Conservation (phyloP, 2,888 invertebrate genomes). For the Drosophila bunnanda region DNA sequence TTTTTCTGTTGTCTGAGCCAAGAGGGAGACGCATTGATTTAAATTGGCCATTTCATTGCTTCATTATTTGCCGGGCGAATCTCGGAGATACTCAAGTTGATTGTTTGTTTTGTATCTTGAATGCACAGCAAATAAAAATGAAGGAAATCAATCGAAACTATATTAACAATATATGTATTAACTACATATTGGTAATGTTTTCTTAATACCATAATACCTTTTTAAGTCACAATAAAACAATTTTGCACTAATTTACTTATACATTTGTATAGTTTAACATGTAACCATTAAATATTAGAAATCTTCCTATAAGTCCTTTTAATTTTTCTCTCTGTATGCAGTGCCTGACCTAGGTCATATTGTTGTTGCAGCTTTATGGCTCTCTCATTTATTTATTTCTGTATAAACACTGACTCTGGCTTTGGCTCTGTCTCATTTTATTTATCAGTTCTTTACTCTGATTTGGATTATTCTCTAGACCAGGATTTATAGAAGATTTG, state of each 20-base stretch:
- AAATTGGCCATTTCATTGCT: conserved; percentile 72
- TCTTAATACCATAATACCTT: neutral
- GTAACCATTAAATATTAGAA: neutral
- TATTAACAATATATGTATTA: neutral
- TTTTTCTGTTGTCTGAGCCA: conserved; percentile 25
- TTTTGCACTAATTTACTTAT: no score
- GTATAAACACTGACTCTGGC: conserved; percentile 30
- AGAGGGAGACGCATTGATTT: conserved; percentile 57
- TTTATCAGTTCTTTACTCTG: conserved; percentile 18
- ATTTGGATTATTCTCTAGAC: conserved; percentile 3
- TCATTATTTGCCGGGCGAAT: conserved; percentile 56
- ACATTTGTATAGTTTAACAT: no score
- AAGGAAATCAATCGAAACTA: neutral
- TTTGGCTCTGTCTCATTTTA: conserved; percentile 12
- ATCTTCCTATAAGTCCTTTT: neutral
- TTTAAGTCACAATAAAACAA: neutral
- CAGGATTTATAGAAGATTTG: conserved; percentile 53
- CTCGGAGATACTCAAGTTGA: conserved; percentile 57
- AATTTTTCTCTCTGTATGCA: neutral
- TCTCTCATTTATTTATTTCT: conserved; percentile 33
- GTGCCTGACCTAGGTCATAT: neutral
- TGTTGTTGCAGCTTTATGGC: conserved; percentile 9
- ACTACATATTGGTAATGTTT: neutral
- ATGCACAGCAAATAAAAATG: neutral
- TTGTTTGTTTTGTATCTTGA: conserved; percentile 51